Evolutionary conservation across 2,113 vertebrate genomes (phyloP), one percentile per base, ranked within the genome.

Genomic region (Orycteropus afer): DNA sequence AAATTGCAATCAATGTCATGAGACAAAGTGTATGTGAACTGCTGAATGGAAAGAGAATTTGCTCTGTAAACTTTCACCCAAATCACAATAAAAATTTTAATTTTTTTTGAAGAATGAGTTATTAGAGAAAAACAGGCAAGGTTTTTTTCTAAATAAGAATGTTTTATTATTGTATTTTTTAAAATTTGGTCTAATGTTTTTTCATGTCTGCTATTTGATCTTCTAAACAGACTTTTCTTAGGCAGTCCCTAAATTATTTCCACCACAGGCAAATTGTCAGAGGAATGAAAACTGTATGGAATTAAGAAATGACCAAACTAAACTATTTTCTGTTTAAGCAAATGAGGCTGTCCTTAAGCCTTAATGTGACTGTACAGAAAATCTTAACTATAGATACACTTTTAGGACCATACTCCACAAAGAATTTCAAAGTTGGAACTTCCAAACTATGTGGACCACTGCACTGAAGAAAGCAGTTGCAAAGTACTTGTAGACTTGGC

Each of bases 241-340:
- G 47, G 25, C 0, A 1, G 4, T 53, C 45, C 17, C 94, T 79
- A 94, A 95, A 67, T 42, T 92, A 92, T 65, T 94, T 90, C 81
- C 87, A 61, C 27, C 37, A 87, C 65, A 86, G 55, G 37, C 25
- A 47, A 92, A 73, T 90, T 91, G 27, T 86, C 47, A 94, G 34
- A 93, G 40, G 74, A 87, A 61, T 53, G 5, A 59, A 89, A 93
- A 84, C 18, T 89, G 27, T 86, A 86, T 67, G 34, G 37, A 93
- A 87, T 86, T 82, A 69, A 73, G 20, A 94, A 91, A 82, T 89
- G 22, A 51, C 61, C 34, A 73, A 78, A 53, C 23, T 20, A 65
- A 86, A 93, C 67, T 10, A 79, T 96, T 91, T 89, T 93, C 40
- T 86, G 25, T 27, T 94, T 93, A 93, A 93, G 32, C 23, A 91